A percentile compares a stretch with the other conserved stretches of the same genome.
Conservation (phyloP, 2,888 invertebrate genomes). For the Polylopha cassiicola region DNA sequence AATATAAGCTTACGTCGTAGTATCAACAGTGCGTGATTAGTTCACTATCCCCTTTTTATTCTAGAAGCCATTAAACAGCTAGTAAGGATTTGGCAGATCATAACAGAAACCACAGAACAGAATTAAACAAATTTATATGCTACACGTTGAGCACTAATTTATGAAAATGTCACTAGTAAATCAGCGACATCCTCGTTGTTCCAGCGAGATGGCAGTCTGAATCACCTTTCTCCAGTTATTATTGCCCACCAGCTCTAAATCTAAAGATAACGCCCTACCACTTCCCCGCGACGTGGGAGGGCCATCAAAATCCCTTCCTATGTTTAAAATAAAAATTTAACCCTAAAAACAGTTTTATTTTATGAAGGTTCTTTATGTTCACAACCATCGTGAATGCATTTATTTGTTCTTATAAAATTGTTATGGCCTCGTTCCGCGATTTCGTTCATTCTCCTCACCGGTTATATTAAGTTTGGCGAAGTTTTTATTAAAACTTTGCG, state of each 20-base stretch:
- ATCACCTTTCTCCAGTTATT: constrained; percentile 45
- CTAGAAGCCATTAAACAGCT: too few species aligned
- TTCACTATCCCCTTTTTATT: too few species aligned
- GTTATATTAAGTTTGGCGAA: constrained; percentile 36
- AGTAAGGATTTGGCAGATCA: not conserved
- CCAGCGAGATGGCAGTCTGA: constrained; percentile 27
- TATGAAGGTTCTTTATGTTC: constrained; percentile 57
- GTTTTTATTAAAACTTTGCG: constrained; percentile 38
- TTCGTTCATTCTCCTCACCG: constrained; percentile 39
- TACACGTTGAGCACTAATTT: constrained; percentile 36
- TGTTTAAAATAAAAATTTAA: constrained; percentile 77
- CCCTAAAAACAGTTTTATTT: constrained; percentile 64
- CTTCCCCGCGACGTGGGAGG: constrained; percentile 52
- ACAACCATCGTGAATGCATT: constrained; percentile 52
- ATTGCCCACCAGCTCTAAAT: constrained; percentile 60
- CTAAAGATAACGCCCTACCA: constrained; percentile 59
- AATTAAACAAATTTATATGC: constrained; percentile 26
- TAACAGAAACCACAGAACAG: constrained; percentile 12
- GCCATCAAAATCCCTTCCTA: constrained; percentile 74
- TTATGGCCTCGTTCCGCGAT: constrained; percentile 49
- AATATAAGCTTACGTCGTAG: too few species aligned
- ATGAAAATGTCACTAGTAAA: constrained; percentile 42
- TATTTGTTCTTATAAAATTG: constrained; percentile 63
- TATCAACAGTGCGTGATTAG: too few species aligned
- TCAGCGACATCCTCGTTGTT: constrained; percentile 30